Evolutionary conservation across 2,888 invertebrate genomes (phyloP), one percentile per base, ranked within the genome.

Genomic region (Pollenia griseotomentosa): DNA sequence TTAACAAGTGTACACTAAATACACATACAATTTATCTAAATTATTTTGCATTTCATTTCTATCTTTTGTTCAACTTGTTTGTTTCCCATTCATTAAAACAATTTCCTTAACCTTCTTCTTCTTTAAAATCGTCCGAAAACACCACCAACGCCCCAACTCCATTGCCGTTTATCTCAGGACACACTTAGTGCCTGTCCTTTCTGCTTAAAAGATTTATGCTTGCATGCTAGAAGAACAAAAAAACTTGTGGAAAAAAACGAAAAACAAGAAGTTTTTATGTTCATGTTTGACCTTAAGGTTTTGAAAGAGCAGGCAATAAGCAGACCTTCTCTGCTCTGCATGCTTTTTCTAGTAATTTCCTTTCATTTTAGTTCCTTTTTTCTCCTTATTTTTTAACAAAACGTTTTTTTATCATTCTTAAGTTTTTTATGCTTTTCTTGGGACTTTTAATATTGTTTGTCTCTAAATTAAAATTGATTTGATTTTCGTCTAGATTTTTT

Each of bases 131-230:
- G 6, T 10, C 46, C 33, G 33, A 46, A 53, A n/a, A 23, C 75
- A 55, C 74, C 71, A 55, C 23, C 63, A 19, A n/a, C 42, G 66
- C 55, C 80, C 68, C 77, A 44, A 19, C 65, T 23, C 44, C 6
- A 16, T 51, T 6, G 14, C 23, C 53, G 46, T 44, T 83, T 48
- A 14, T 40, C 12, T 16, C 19, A 44, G 19, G 11, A 3, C 11
- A 53, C 7, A 57, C 51, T 73, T 11, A 61, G 57, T 40, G 16
- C 33, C 55, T 74, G 73, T 78, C 73, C 73, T 57, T 83, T 59
- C 57, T 46, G 19, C 59, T 71, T 79, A 51, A 78, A 88, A 91
- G 91, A 92, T 92, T 91, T 92, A 91, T 92, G 90, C 89, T 89
- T 89, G 89, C 90, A 90, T 90, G 91, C 89, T 89, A 89, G 12